Conservation (phyloP, 2,113 vertebrate genomes). For the Anguilla japonica region DNA sequence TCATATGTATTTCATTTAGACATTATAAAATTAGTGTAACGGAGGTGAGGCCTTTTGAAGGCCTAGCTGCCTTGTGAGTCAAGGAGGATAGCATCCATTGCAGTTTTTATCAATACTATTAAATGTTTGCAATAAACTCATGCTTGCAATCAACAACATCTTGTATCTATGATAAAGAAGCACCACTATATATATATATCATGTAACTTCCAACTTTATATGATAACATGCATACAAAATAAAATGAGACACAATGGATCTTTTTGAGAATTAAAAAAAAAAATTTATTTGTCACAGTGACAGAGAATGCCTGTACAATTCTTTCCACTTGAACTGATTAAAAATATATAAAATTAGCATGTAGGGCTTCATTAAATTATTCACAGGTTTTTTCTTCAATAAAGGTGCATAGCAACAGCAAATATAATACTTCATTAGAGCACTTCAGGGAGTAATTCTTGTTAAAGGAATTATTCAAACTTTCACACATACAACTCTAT, state of each 20-base stretch:
- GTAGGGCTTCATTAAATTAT: slow-evolving; percentile 10
- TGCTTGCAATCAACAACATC: too few species aligned
- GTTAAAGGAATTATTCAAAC: neutral
- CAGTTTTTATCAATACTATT: too few species aligned
- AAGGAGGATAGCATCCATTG: too few species aligned
- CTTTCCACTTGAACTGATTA: slow-evolving; percentile 4
- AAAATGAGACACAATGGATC: too few species aligned
- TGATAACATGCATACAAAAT: neutral
- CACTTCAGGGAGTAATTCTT: neutral
- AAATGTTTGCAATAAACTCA: too few species aligned
- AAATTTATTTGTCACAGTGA: neutral
- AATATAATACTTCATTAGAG: slow-evolving; percentile 1
- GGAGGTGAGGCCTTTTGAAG: too few species aligned
- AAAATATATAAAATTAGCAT: neutral
- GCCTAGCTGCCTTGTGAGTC: too few species aligned
- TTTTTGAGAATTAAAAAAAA: neutral
- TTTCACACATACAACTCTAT: slow-evolving; percentile 1
- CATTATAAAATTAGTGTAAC: too few species aligned
- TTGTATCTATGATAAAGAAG: too few species aligned
- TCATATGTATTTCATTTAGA: too few species aligned
- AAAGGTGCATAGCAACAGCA: neutral
- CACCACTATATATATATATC: too few species aligned
- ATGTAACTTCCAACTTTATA: too few species aligned
- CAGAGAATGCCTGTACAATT: neutral
- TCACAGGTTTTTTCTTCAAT: neutral